Evolutionary conservation across 92 coral and sea anemone genomes (phyloP).

Genomic region (Palythoa caribaeorum): DNA sequence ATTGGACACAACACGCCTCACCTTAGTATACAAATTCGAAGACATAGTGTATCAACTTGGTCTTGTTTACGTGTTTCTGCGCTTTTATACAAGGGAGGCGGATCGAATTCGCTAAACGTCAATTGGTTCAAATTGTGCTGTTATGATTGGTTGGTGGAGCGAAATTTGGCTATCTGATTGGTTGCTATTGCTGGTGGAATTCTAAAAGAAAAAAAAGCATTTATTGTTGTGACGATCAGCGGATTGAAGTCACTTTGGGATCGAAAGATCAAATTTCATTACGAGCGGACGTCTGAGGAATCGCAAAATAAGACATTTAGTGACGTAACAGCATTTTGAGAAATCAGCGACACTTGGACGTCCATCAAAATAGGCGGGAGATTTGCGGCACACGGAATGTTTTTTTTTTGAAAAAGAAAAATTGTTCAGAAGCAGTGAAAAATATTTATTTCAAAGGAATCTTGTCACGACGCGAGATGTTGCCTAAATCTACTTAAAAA

Average conservation of each 20-base stretch:
- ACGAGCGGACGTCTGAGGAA: conserved; percentile 3
- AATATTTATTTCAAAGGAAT: background rate
- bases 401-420: background rate
- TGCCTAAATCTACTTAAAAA: background rate
- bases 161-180: too few relatives aligned
- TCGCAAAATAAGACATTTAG: background rate
- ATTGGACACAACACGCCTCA: background rate
- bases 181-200: too few relatives aligned
- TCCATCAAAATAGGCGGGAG: background rate
- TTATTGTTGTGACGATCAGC: background rate
- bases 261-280: background rate
- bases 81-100: conserved; percentile 3
- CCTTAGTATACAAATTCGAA: background rate
- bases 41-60: background rate
- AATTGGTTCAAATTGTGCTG: conserved; percentile 17
- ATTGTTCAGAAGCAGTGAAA: background rate
- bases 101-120: conserved; percentile 1
- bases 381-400: background rate
- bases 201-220: too few relatives aligned
- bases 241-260: background rate
- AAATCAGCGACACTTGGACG: background rate
- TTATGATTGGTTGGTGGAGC: conserved; percentile 3
- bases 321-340: background rate
- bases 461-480: conserved; percentile 1
- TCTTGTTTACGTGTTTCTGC: conserved; percentile 17